Conservation (phyloP, 2,113 vertebrate species). For the Columbina picui region DNA sequence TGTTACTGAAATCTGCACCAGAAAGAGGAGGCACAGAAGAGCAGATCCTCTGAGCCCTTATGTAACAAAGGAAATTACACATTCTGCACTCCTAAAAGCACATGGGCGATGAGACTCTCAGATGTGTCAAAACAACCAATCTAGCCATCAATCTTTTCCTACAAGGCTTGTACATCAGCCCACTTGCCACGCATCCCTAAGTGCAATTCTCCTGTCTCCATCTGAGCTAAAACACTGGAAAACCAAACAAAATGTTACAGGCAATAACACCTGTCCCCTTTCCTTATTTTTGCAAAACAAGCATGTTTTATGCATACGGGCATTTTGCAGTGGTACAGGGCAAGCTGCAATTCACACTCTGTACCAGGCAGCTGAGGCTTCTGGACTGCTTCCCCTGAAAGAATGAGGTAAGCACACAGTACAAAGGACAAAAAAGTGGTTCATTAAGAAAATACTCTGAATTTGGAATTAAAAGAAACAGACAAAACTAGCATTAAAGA, state of each 20-base stretch:
- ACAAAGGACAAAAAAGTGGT: background rate
- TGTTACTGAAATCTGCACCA: slow-evolving; percentile 19
- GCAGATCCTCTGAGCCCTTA: background rate
- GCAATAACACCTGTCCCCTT: background rate
- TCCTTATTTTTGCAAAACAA: background rate
- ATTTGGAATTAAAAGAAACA: background rate
- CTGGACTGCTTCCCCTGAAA: background rate
- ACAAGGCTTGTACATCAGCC: background rate
- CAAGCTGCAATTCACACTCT: background rate
- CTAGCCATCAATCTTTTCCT: background rate
- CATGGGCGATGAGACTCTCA: background rate
- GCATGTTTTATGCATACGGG: background rate
- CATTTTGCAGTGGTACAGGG: background rate
- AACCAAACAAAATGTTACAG: background rate
- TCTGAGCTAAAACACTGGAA: background rate
- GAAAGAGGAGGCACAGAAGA: background rate
- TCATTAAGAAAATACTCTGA: background rate
- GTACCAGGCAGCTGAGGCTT: background rate
- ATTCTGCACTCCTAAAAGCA: background rate
- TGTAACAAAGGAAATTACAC: background rate
- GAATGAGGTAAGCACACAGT: background rate
- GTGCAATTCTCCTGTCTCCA: background rate
- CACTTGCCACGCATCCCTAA: fast-evolving
- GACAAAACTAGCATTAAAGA: background rate
- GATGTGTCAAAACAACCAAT: slow-evolving; percentile 10